Percentiles rank a stretch among this genome's conserved stretches.
These are phyloP conservation scores for Limosa lapponica DNA, from an alignment of 2,797 vertebrate species.

Conservation along the genomic window DNA sequence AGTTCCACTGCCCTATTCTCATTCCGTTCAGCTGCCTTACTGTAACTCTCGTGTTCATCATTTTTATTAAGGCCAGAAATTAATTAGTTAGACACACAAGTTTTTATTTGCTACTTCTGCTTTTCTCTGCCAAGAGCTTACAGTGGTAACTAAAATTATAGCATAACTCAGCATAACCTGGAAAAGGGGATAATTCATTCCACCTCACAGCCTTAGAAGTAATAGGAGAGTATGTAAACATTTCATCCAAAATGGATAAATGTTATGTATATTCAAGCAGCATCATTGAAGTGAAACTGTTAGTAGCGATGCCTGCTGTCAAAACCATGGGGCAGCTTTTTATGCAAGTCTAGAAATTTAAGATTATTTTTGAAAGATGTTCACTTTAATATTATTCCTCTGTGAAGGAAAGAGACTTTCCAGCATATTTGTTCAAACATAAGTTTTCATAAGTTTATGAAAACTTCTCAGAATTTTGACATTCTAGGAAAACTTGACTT, in stretches of 20 bases:
- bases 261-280: not conserved
- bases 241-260: not conserved
- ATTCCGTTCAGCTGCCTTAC: not conserved
- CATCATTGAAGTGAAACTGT: not conserved
- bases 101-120: not conserved
- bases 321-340: not conserved
- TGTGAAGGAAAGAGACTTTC: not conserved
- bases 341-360: not conserved
- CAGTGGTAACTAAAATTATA: not conserved
- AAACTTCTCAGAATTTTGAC: not conserved
- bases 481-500: not conserved
- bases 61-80: not conserved
- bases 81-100: not conserved
- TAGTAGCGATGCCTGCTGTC: not conserved
- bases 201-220: not conserved
- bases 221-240: not conserved
- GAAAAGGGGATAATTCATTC: not conserved
- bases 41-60: not conserved
- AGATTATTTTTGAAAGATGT: not conserved
- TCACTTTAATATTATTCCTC: not conserved
- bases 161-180: not conserved
- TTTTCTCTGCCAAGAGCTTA: not conserved
- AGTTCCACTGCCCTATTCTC: not conserved
- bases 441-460: not conserved
- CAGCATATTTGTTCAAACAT: not conserved